Percentiles rank a stretch among this genome's conserved stretches.
These are phyloP conservation scores for Cisticola juncidis DNA, from an alignment of 2,113 vertebrate genomes.

Conservation along the genomic window DNA sequence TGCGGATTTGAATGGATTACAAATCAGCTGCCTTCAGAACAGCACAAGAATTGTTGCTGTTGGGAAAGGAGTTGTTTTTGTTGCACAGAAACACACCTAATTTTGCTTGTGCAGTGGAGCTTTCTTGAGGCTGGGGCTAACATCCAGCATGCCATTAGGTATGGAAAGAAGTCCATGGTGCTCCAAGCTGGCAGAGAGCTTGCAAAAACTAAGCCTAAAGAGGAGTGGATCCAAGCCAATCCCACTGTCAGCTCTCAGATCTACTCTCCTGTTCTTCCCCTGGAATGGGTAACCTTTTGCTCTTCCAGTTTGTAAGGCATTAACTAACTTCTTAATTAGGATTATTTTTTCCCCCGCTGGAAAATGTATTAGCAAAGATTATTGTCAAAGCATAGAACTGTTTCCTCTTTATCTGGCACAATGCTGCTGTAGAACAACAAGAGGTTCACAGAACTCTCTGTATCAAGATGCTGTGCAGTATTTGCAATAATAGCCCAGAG, in stretches of 20 bases:
- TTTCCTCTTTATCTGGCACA: constrained; percentile 11
- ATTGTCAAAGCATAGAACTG: not conserved
- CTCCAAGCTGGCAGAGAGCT: constrained; percentile 62
- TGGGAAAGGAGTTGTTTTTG: constrained; percentile 24
- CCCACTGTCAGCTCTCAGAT: constrained; percentile 37
- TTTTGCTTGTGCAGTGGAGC: constrained; percentile 13
- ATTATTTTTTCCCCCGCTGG: constrained; percentile 18
- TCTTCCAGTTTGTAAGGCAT: constrained; percentile 45
- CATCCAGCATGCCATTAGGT: constrained; percentile 61
- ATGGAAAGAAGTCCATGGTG: constrained; percentile 50
- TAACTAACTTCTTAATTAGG: constrained; percentile 54
- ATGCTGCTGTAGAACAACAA: not conserved
- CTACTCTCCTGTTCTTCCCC: constrained; percentile 40
- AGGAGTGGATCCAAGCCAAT: constrained; percentile 58
- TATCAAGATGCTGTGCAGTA: not conserved
- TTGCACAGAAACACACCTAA: constrained; percentile 50
- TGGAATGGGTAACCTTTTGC: constrained; percentile 53
- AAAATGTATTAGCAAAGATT: constrained; percentile 28
- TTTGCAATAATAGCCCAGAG: not conserved
- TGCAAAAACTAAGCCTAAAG: constrained; percentile 42
- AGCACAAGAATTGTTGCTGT: not conserved
- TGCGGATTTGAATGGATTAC: not conserved
- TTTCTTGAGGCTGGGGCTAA: constrained; percentile 65
- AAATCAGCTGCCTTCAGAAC: not conserved
- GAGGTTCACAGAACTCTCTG: not conserved